A percentile compares a stretch with the other conserved stretches of the same genome.
phyloP scores from a whole-genome alignment of 2,888 invertebrate species.

The Chelonus formosanus region DNA sequence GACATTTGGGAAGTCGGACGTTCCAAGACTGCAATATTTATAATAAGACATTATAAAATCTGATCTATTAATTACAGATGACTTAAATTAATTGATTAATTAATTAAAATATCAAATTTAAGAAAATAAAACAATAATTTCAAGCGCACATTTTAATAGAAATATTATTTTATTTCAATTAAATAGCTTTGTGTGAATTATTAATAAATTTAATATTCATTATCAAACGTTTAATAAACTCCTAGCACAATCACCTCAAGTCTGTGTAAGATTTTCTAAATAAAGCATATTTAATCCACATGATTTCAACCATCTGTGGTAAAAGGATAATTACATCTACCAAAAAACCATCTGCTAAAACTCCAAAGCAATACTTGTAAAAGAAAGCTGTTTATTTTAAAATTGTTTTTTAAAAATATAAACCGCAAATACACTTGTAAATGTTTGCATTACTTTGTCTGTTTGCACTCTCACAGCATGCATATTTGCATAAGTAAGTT shows the following conservation, averaged over 20 bases:
- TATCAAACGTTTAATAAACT: neutral
- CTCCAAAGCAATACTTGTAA: constrained; percentile 8
- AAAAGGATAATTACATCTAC: neutral
- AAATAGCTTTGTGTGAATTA: no score
- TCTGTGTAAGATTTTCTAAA: constrained; percentile 9
- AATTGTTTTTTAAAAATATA: neutral
- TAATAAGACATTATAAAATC: constrained; percentile 8
- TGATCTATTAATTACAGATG: neutral
- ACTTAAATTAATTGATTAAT: no score
- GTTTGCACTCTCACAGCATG: constrained; percentile 10
- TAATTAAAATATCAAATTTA: neutral
- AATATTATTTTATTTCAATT: no score
- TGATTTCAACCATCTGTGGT: constrained; percentile 3
- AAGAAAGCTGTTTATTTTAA: constrained; percentile 3
- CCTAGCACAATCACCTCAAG: constrained; percentile 20
- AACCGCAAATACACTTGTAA: neutral
- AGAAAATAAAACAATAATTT: neutral
- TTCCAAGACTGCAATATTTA: constrained; percentile 77
- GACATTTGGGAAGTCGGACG: constrained; percentile 92
- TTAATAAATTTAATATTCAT: no score
- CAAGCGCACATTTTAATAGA: no score
- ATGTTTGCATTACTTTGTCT: neutral
- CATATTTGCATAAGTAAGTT: constrained; percentile 21
- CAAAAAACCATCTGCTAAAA: constrained; percentile 5
- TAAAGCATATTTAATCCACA: constrained; percentile 15